phyloP scores from a whole-genome alignment of 1,140 invertebrate genomes.

The Colletes latitarsis region DNA sequence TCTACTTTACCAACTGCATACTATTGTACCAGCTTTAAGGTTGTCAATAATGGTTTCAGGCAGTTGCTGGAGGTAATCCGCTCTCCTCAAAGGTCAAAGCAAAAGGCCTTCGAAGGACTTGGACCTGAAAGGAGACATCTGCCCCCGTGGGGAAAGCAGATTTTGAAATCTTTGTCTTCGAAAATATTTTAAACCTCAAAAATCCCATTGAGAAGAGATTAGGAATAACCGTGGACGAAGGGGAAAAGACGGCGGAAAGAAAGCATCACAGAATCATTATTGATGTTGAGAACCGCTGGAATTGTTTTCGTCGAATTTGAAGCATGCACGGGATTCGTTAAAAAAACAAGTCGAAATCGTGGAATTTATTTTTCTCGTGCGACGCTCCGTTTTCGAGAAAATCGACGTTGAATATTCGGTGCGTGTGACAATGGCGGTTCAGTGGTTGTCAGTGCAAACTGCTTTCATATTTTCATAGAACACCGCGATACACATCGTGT shows the following conservation, averaged over 20 bases:
- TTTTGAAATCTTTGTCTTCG: slow-evolving; percentile 26
- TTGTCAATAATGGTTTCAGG: slow-evolving; percentile 52
- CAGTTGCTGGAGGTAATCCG: slow-evolving; percentile 49
- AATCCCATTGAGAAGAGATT: slow-evolving; percentile 28
- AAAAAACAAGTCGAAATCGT: not conserved
- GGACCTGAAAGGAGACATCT: slow-evolving; percentile 12
- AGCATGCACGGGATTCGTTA: too few relatives aligned
- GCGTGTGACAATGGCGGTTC: too few relatives aligned
- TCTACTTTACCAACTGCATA: not conserved
- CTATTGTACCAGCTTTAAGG: slow-evolving; percentile 1
- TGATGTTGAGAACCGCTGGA: too few relatives aligned
- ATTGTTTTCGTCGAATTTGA: too few relatives aligned
- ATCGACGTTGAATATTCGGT: too few relatives aligned
- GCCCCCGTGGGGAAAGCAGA: slow-evolving; percentile 6
- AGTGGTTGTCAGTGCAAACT: too few relatives aligned
- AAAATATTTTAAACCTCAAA: slow-evolving; percentile 24
- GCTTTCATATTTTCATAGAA: too few relatives aligned
- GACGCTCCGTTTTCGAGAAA: not conserved
- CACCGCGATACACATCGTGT: too few relatives aligned
- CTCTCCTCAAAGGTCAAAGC: slow-evolving; percentile 47
- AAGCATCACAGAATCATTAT: not conserved
- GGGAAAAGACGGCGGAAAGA: too few relatives aligned
- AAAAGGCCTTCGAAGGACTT: not conserved
- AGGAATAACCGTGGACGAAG: not conserved
- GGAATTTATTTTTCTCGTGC: not conserved